phyloP scores from a whole-genome alignment of 1,140 invertebrate species.

The Trichoplusia ni region DNA sequence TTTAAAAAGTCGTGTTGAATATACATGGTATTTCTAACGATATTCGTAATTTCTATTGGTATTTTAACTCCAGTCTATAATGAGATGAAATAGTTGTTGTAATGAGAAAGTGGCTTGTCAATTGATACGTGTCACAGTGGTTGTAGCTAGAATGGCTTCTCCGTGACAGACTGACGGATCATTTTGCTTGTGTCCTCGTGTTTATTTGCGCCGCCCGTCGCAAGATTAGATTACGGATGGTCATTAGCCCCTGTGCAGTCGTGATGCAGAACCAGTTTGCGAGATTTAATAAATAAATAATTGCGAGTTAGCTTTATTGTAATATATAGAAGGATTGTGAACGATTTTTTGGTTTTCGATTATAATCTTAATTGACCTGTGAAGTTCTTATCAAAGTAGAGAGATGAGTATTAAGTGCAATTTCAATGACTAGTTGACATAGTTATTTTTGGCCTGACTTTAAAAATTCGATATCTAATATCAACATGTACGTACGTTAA shows the following conservation, averaged over 20 bases:
- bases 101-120: constrained; percentile 18
- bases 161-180: constrained; percentile 36
- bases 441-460: no score
- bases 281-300: constrained; percentile 33
- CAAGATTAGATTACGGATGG: constrained; percentile 68
- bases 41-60: no score
- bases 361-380: neutral
- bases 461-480: no score
- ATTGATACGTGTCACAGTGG: constrained; percentile 19
- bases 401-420: no score
- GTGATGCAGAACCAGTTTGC: constrained; percentile 48
- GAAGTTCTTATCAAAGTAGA: no score
- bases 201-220: constrained; percentile 33
- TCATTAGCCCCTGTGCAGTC: constrained; percentile 58
- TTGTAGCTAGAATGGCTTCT: constrained; percentile 22
- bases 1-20: no score
- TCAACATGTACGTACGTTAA: no score
- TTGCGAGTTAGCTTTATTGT: neutral
- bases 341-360: neutral
- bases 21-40: no score
- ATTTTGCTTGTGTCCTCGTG: constrained; percentile 39
- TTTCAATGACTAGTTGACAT: no score
- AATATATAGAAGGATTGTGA: neutral
- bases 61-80: neutral
- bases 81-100: constrained; percentile 4